Evolutionary conservation across 2,888 invertebrate species (phyloP).

Genomic region (Eilema depressum): DNA sequence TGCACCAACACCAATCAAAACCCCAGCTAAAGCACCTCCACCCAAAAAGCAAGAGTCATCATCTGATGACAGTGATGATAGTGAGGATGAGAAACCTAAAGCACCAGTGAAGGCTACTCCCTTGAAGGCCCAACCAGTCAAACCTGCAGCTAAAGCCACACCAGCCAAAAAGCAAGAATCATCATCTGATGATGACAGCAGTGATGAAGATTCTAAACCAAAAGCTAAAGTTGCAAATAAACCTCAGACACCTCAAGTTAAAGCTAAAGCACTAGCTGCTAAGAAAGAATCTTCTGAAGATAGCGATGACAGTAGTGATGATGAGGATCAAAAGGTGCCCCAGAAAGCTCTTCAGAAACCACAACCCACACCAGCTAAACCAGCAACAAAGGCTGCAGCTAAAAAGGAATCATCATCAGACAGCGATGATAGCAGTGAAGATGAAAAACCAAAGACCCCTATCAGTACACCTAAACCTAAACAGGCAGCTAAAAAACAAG

Average conservation of each 20-base stretch:
- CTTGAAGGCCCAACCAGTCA: conserved; percentile 38
- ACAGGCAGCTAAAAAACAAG: conserved; percentile 42
- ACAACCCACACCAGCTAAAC: conserved; percentile 40
- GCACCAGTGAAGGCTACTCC: conserved; percentile 47
- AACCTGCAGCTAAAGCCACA: conserved; percentile 52
- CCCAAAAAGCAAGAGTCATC: conserved; percentile 68
- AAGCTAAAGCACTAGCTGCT: conserved; percentile 39
- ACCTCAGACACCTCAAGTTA: conserved; percentile 51
- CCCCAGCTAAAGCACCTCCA: conserved; percentile 54
- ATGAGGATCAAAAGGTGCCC: conserved; percentile 50
- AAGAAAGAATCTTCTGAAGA: conserved; percentile 61
- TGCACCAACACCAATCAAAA: conserved; percentile 38
- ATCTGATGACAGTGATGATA: conserved; percentile 72
- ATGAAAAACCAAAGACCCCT: conserved; percentile 58
- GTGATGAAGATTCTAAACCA: conserved; percentile 60
- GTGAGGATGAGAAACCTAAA: conserved; percentile 72
- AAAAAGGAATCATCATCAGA: conserved; percentile 66
- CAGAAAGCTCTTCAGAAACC: conserved; percentile 48
- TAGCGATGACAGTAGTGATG: conserved; percentile 68
- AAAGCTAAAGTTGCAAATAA: conserved; percentile 45
- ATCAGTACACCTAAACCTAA: conserved; percentile 41
- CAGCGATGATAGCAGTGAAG: conserved; percentile 70
- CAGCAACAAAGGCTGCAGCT: conserved; percentile 31
- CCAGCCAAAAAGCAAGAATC: conserved; percentile 61
- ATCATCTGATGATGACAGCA: conserved; percentile 70